Percentiles rank a stretch among this genome's conserved stretches.
phyloP scores from a whole-genome alignment of 2,888 invertebrate genomes.

The Pyrrhia umbra region DNA sequence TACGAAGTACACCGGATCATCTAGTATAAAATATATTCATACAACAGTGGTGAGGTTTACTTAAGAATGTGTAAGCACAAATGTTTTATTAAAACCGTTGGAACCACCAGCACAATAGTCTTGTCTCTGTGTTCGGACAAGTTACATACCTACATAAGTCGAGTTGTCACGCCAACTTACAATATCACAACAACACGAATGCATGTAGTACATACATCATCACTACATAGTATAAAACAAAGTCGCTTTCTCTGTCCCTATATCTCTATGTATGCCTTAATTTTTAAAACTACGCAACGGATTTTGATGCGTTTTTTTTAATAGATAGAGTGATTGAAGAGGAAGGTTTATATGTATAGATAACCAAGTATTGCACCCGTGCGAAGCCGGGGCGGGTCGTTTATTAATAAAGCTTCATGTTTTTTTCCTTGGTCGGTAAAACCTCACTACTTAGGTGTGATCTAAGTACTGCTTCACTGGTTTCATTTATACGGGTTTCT shows the following conservation, averaged over 20 bases:
- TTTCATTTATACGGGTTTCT: slow-evolving; percentile 31
- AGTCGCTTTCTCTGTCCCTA: no score
- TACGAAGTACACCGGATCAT: no score
- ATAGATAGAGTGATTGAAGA: no score
- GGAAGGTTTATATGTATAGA: no score
- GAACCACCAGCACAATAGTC: slow-evolving; percentile 27
- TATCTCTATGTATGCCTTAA: no score
- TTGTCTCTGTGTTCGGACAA: slow-evolving; percentile 33
- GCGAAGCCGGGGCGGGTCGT: no score
- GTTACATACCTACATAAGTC: slow-evolving; percentile 26
- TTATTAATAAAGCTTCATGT: slow-evolving; percentile 35
- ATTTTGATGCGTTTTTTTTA: no score
- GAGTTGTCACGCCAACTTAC: slow-evolving; percentile 38
- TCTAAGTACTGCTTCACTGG: slow-evolving; percentile 11
- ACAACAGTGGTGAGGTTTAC: slow-evolving; percentile 15
- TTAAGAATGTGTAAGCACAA: slow-evolving; percentile 31
- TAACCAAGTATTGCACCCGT: no score
- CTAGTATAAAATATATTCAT: background rate
- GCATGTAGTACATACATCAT: no score
- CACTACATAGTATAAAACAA: no score
- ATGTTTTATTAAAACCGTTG: slow-evolving; percentile 43
- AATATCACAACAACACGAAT: slow-evolving; percentile 30
- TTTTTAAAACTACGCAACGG: no score
- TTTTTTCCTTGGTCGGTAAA: slow-evolving; percentile 17
- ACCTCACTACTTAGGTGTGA: slow-evolving; percentile 29